phyloP scores from a whole-genome alignment of 2,113 vertebrate species.

The Petromus typicus region DNA sequence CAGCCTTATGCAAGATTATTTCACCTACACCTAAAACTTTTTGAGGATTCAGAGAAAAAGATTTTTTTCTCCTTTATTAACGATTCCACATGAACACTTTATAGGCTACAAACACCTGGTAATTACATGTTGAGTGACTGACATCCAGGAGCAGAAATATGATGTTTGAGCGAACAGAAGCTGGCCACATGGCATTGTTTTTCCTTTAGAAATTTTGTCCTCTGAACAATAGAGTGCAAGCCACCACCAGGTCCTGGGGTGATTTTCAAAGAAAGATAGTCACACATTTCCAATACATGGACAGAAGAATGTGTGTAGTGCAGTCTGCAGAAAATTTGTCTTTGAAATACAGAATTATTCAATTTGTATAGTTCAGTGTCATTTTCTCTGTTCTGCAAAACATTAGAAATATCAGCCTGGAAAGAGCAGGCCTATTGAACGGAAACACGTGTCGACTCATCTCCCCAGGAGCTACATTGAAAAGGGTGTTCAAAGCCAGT shows the following conservation, averaged over 20 bases:
- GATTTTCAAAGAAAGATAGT: neutral
- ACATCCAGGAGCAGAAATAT: neutral
- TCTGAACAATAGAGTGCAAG: neutral
- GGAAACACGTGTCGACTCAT: neutral
- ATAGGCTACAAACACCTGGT: neutral
- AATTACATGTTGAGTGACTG: slow-evolving; percentile 2
- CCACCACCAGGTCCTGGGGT: neutral
- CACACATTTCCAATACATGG: neutral
- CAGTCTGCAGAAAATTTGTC: neutral
- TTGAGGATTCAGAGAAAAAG: neutral
- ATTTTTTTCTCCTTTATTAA: neutral
- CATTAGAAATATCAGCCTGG: neutral
- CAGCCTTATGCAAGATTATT: neutral
- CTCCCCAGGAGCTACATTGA: neutral
- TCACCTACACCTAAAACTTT: neutral
- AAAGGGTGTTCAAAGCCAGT: slow-evolving; percentile 1
- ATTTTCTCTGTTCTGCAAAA: slow-evolving; percentile 7
- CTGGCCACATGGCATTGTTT: neutral
- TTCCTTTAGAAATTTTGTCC: neutral
- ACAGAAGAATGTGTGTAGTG: neutral
- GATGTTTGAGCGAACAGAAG: neutral
- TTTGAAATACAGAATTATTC: slow-evolving; percentile 23
- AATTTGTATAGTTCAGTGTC: neutral
- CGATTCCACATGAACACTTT: neutral
- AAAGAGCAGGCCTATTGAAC: neutral